phyloP scores from a whole-genome alignment of 2,113 vertebrate genomes.

The Oreochromis tanganicae region DNA sequence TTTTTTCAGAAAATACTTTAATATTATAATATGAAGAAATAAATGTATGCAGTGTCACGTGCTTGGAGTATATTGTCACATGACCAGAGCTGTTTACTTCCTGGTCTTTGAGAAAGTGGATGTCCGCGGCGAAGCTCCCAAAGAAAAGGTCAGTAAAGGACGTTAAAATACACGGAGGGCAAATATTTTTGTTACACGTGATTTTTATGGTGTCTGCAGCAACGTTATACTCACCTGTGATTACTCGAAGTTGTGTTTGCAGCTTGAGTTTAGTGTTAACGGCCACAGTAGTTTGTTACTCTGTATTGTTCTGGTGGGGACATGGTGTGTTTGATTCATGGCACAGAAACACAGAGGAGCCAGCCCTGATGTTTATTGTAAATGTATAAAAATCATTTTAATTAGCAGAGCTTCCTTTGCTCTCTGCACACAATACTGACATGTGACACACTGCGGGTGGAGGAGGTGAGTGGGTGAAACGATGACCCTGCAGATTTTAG shows the following conservation, averaged over 20 bases:
- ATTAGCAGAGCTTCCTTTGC: neutral
- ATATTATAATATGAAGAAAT: neutral
- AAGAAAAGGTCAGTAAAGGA: neutral
- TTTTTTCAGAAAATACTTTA: neutral
- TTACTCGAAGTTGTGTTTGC: too few species aligned
- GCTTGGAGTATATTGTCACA: neutral
- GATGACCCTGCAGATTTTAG: neutral
- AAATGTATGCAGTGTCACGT: neutral
- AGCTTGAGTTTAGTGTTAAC: too few species aligned
- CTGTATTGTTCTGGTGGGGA: neutral
- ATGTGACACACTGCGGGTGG: neutral
- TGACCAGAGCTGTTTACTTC: neutral
- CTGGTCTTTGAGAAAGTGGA: neutral
- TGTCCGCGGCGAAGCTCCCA: fast-evolving
- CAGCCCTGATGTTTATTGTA: fast-evolving
- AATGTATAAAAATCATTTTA: too few species aligned
- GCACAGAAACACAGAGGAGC: neutral
- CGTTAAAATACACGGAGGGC: fast-evolving
- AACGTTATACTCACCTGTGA: too few species aligned
- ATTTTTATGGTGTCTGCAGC: neutral
- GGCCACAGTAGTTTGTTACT: too few species aligned
- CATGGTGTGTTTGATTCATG: neutral
- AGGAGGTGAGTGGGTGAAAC: neutral
- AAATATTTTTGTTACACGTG: fast-evolving
- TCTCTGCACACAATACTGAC: neutral